phyloP scores from a whole-genome alignment of 2,113 vertebrate species.

The Peromyscus maniculatus region DNA sequence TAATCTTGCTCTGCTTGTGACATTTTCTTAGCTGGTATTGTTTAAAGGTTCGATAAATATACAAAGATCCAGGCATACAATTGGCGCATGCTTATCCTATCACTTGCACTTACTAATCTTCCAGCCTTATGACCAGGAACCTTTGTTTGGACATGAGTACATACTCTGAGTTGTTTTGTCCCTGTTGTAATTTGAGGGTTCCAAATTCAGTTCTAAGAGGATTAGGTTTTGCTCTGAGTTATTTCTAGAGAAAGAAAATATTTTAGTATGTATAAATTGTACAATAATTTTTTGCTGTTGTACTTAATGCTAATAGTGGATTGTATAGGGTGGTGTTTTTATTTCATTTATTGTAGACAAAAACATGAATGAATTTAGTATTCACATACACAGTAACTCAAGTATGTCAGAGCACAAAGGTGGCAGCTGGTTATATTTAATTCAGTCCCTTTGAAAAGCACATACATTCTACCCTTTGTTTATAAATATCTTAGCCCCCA shows the following conservation, averaged over 20 bases:
- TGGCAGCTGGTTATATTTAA: slow-evolving; percentile 85
- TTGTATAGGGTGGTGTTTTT: slow-evolving; percentile 99
- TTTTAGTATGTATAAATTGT: slow-evolving; percentile 99
- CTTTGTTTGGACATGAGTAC: slow-evolving; percentile 87
- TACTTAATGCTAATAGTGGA: slow-evolving; percentile 97
- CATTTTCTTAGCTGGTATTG: slow-evolving; percentile 85
- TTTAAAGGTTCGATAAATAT: slow-evolving; percentile 86
- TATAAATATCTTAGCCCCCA: slow-evolving; percentile 74
- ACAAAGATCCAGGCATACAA: slow-evolving; percentile 86
- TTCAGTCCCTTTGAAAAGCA: slow-evolving; percentile 83
- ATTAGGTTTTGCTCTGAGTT: slow-evolving; percentile 90
- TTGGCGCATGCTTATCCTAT: slow-evolving; percentile 90
- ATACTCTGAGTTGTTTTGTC: slow-evolving; percentile 83
- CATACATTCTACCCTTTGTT: slow-evolving; percentile 83
- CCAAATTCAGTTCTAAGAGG: slow-evolving; percentile 90
- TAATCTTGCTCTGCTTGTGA: slow-evolving; percentile 86
- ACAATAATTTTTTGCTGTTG: slow-evolving; percentile 97
- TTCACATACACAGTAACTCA: slow-evolving; percentile 87
- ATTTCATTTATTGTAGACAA: slow-evolving; percentile 98
- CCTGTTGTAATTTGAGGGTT: slow-evolving; percentile 89
- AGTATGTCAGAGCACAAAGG: slow-evolving; percentile 89
- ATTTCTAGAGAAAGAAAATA: slow-evolving; percentile 92
- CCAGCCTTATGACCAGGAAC: slow-evolving; percentile 83
- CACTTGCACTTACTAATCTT: slow-evolving; percentile 84
- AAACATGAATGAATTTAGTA: slow-evolving; percentile 90